A percentile compares a stretch with the other conserved stretches of the same genome.
phyloP scores from a whole-genome alignment of 2,113 vertebrate genomes.

The Lepidothrix coronata region DNA sequence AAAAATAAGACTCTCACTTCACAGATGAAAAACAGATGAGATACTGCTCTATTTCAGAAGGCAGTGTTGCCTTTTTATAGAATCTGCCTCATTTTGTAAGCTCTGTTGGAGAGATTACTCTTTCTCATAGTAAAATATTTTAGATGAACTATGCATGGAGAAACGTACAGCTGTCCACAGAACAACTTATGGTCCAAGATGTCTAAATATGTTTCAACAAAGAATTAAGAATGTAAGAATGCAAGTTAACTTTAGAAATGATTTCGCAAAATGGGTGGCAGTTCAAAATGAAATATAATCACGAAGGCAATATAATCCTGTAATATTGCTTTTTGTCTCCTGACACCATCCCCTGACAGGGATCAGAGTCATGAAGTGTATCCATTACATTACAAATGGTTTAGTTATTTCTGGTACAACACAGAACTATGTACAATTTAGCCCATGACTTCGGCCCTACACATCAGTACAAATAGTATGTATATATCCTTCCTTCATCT shows the following conservation, averaged over 20 bases:
- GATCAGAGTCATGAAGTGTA: not conserved
- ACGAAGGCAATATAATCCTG: not conserved
- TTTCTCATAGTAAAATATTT: constrained; percentile 10
- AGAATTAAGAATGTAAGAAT: not conserved
- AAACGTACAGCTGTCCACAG: not conserved
- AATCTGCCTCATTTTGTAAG: constrained; percentile 35
- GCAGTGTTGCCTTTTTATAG: not conserved
- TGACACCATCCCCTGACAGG: not conserved
- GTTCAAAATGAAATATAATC: not conserved
- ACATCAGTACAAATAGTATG: not conserved
- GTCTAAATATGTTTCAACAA: not conserved
- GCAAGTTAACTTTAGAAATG: not conserved
- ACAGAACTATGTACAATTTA: rapidly evolving
- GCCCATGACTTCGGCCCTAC: not conserved
- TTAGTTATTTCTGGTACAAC: not conserved
- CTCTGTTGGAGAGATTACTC: not conserved
- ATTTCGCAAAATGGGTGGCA: not conserved
- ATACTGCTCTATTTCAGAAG: constrained; percentile 32
- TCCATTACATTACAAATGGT: not conserved
- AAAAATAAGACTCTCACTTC: constrained; percentile 48
- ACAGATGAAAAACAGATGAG: constrained; percentile 47
- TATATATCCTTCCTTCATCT: not conserved
- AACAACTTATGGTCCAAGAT: not conserved
- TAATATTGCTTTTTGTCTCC: not conserved
- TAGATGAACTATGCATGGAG: not conserved